Percentiles rank a stretch among this genome's conserved stretches.
phyloP scores from a whole-genome alignment of 1,140 invertebrate genomes.

The Drosophila setifemur region DNA sequence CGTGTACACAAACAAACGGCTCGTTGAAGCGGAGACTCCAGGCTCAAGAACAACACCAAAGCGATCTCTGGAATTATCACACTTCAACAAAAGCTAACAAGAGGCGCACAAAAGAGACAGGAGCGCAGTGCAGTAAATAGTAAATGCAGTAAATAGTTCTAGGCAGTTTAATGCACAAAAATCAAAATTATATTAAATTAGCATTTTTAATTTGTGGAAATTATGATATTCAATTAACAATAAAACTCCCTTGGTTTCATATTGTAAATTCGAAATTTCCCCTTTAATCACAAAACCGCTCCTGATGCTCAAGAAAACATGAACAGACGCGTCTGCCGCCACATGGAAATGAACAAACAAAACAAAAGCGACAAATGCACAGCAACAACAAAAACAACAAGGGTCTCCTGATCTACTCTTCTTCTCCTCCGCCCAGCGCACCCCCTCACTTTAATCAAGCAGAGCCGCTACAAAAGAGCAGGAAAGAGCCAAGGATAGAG shows the following conservation, averaged over 20 bases:
- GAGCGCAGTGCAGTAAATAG: not conserved
- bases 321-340: conserved; percentile 11
- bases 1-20: conserved; percentile 54
- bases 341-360: conserved; percentile 50
- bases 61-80: conserved; percentile 69
- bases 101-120: not conserved
- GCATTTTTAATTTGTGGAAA: too few relatives aligned
- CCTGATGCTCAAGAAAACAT: conserved; percentile 2
- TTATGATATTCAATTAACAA: too few relatives aligned
- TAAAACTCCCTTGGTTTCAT: too few relatives aligned
- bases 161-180: too few relatives aligned
- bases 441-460: conserved; percentile 44
- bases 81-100: conserved; percentile 64
- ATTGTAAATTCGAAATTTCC: too few relatives aligned
- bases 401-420: not conserved
- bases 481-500: not conserved
- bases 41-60: not conserved
- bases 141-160: not conserved
- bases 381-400: conserved; percentile 29
- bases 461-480: conserved; percentile 27
- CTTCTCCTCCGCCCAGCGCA: conserved; percentile 7
- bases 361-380: conserved; percentile 67
- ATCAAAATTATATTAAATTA: too few relatives aligned
- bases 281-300: not conserved
- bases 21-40: conserved; percentile 13